Evolutionary conservation across 1,140 invertebrate species (phyloP).

Genomic region (Dysdera silvatica): DNA sequence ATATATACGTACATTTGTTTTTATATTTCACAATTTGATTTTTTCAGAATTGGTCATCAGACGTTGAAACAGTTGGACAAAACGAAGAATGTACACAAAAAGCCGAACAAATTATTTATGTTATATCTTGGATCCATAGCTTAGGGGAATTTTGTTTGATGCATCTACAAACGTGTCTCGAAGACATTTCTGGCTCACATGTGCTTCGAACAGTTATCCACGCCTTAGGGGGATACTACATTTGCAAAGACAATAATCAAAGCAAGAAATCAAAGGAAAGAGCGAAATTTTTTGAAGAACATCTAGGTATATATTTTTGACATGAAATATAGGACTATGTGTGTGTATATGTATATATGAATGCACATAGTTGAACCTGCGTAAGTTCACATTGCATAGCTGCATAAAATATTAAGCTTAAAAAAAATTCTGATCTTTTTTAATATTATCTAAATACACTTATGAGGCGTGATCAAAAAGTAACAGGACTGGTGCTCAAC

Average conservation of each 20-base stretch:
- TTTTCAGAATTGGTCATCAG: constrained; percentile 5
- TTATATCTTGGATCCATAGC: background rate
- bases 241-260: background rate
- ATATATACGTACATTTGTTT: background rate
- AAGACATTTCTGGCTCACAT: constrained; percentile 10
- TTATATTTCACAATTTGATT: background rate
- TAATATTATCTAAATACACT: too few species aligned
- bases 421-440: too few species aligned
- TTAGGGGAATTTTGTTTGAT: constrained; percentile 8
- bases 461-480: too few species aligned
- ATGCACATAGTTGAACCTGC: too few species aligned
- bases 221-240: constrained; percentile 17
- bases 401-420: too few species aligned
- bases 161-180: constrained; percentile 9
- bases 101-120: background rate
- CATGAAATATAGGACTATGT: too few species aligned
- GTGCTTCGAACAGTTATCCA: background rate
- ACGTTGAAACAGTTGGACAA: background rate
- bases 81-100: background rate
- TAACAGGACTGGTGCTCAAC: too few species aligned
- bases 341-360: too few species aligned
- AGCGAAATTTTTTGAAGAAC: constrained; percentile 3
- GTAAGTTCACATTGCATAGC: too few species aligned
- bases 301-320: too few species aligned
- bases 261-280: constrained; percentile 13